phyloP scores from a whole-genome alignment of 2,113 vertebrate genomes.

The Nyctereutes procyonoides region DNA sequence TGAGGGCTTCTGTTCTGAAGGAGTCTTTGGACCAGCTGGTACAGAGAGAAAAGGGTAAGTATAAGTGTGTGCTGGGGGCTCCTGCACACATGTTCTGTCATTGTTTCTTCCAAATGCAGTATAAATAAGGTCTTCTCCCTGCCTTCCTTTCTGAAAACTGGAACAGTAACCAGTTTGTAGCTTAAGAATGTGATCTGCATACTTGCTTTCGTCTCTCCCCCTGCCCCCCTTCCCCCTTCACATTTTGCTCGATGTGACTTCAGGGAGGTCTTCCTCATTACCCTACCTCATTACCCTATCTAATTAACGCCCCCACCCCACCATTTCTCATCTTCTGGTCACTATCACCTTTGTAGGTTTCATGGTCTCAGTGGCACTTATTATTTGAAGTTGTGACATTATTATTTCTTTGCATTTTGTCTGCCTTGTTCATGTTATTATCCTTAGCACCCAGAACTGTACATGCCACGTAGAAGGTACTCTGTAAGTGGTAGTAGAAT shows the following conservation, averaged over 20 bases:
- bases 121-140: neutral
- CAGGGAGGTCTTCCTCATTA: neutral
- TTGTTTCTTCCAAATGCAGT: neutral
- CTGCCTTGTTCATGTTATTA: neutral
- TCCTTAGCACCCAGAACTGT: neutral
- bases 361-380: neutral
- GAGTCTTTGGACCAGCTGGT: slow-evolving; percentile 93
- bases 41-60: slow-evolving; percentile 95
- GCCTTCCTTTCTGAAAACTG: slow-evolving; percentile 23
- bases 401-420: slow-evolving; percentile 25
- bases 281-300: neutral
- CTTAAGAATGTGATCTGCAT: neutral
- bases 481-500: neutral
- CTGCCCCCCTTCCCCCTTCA: no score
- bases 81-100: neutral
- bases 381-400: slow-evolving; percentile 5
- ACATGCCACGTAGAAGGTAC: neutral
- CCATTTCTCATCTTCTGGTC: neutral
- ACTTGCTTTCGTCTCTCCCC: neutral
- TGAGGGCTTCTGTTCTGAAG: slow-evolving; percentile 95
- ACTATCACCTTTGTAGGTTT: neutral
- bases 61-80: rapidly evolving
- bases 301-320: neutral
- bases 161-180: neutral
- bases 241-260: neutral